phyloP scores from a whole-genome alignment of 1,140 invertebrate genomes.

The Dendrolimus kikuchii region DNA sequence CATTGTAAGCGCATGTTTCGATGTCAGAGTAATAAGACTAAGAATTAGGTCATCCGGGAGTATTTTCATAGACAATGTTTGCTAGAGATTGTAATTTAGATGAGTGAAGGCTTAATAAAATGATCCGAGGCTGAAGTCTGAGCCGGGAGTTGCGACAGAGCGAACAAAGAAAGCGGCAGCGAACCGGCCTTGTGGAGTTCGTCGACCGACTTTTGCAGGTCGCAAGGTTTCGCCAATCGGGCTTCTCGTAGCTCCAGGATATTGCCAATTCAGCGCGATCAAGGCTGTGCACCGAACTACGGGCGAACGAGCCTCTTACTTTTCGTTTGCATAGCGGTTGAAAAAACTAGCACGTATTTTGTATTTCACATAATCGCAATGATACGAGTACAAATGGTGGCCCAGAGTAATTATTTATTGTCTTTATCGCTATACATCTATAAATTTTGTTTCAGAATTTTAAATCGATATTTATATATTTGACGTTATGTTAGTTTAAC shows the following conservation, averaged over 20 bases:
- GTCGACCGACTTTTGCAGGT: slow-evolving; percentile 67
- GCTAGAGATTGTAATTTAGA: slow-evolving; percentile 41
- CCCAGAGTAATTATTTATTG: too few relatives aligned
- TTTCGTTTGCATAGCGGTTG: slow-evolving; percentile 30
- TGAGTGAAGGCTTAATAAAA: slow-evolving; percentile 59
- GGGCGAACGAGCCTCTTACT: slow-evolving; percentile 48
- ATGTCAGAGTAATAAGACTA: neutral
- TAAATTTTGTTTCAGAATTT: too few relatives aligned
- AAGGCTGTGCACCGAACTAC: slow-evolving; percentile 49
- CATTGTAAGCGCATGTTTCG: too few relatives aligned
- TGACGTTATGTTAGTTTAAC: too few relatives aligned
- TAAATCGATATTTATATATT: too few relatives aligned
- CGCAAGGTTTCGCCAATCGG: slow-evolving; percentile 70
- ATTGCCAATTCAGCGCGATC: slow-evolving; percentile 67
- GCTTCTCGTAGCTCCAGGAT: slow-evolving; percentile 67
- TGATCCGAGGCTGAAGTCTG: slow-evolving; percentile 50
- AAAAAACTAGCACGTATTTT: slow-evolving; percentile 18
- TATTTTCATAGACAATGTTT: slow-evolving; percentile 22
- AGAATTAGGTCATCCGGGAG: slow-evolving; percentile 19
- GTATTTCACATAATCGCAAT: neutral
- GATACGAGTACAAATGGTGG: neutral
- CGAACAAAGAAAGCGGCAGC: slow-evolving; percentile 66
- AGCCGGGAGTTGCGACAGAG: slow-evolving; percentile 53
- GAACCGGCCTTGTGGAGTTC: slow-evolving; percentile 62
- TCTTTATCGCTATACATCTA: too few relatives aligned